phyloP scores from a whole-genome alignment of 2,888 invertebrate species.

The Parthenolecanium corni region DNA sequence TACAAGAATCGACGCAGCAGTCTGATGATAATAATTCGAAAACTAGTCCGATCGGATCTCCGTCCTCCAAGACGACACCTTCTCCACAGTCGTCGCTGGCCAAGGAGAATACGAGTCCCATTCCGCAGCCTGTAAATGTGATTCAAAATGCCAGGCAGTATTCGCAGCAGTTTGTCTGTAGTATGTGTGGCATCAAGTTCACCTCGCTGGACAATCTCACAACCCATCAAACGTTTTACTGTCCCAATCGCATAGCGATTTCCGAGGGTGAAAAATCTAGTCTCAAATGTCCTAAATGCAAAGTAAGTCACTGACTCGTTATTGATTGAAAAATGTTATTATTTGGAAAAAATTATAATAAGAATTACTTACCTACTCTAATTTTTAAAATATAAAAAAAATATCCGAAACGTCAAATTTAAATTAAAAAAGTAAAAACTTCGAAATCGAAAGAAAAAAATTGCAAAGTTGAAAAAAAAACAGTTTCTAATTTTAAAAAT shows the following conservation, averaged over 20 bases:
- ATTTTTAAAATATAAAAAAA: too few relatives aligned
- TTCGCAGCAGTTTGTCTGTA: conserved; percentile 62
- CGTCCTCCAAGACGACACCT: conserved; percentile 38
- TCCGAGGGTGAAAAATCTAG: conserved; percentile 40
- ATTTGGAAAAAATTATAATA: too few relatives aligned
- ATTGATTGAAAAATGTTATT: too few relatives aligned
- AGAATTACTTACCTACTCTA: too few relatives aligned
- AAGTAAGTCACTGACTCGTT: conserved; percentile 37
- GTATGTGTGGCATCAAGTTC: conserved; percentile 90
- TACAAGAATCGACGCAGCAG: conserved; percentile 16
- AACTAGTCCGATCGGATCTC: conserved; percentile 43
- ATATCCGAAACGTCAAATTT: too few relatives aligned
- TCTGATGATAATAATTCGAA: conserved; percentile 13
- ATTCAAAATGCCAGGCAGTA: conserved; percentile 44
- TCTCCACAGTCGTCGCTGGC: conserved; percentile 43
- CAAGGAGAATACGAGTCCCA: conserved; percentile 23
- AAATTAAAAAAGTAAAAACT: too few relatives aligned
- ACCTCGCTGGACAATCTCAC: conserved; percentile 84
- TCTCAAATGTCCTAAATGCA: conserved; percentile 57
- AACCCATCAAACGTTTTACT: conserved; percentile 90
- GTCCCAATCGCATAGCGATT: conserved; percentile 61
- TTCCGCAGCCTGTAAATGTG: conserved; percentile 38
- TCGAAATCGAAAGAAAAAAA: too few relatives aligned
- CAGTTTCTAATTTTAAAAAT: too few relatives aligned
- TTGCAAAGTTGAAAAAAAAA: too few relatives aligned